A percentile compares a stretch with the other conserved stretches of the same genome.
These are phyloP conservation scores for Pelagia noctiluca DNA, from an alignment of 30 jellyfish, hydroid and myxozoan genomes.

Conservation along the genomic window DNA sequence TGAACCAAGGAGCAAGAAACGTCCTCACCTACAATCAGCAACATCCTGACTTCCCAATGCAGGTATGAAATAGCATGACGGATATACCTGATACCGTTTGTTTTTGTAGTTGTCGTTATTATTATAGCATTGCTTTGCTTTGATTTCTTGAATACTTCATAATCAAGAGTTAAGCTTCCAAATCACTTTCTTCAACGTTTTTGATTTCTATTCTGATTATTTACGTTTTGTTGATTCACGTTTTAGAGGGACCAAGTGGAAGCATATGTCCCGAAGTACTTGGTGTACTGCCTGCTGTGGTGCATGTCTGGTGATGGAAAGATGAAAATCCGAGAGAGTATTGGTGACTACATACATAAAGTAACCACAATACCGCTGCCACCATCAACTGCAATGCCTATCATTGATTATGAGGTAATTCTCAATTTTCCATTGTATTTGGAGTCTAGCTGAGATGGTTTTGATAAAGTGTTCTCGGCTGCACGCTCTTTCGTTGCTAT, in stretches of 20 bases:
- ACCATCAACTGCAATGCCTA: conserved; percentile 74
- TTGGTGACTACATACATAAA: conserved; percentile 91
- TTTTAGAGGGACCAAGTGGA: conserved; percentile 84
- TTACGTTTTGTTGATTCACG: background rate
- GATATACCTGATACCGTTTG: no score
- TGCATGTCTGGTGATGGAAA: conserved; percentile 99
- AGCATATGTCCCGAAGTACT: conserved; percentile 86
- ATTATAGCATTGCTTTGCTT: no score
- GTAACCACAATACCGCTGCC: conserved; percentile 98
- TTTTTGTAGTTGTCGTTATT: no score
- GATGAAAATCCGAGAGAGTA: conserved; percentile 75
- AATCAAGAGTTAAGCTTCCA: no score
- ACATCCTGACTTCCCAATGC: conserved; percentile 98
- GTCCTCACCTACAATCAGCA: conserved; percentile 84
- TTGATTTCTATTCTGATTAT: no score
- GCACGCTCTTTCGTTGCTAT: no score
- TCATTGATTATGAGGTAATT: conserved; percentile 93
- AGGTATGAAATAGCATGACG: no score
- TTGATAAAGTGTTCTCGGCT: no score
- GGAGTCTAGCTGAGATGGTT: conserved; percentile 56
- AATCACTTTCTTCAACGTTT: no score
- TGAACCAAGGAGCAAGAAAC: conserved; percentile 96
- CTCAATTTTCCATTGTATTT: background rate
- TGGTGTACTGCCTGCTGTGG: conserved; percentile 92
- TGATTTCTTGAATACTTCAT: no score